These are phyloP conservation scores for Saxicola maurus DNA, from an alignment of 2,797 vertebrate genomes.

Conservation along the genomic window DNA sequence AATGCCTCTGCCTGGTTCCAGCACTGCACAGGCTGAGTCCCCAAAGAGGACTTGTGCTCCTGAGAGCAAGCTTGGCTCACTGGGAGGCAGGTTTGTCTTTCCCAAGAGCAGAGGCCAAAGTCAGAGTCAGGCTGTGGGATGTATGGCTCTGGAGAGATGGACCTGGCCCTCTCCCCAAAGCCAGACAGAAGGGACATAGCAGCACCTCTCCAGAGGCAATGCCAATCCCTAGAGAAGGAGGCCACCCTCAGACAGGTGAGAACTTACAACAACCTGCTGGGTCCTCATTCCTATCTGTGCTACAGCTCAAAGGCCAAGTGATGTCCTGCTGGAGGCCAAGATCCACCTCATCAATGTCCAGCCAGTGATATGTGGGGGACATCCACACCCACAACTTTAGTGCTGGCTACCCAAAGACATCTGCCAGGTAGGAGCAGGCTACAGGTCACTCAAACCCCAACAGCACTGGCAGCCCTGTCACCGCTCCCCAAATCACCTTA, in stretches of 20 bases:
- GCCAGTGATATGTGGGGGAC: rapidly evolving
- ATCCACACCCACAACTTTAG: neutral
- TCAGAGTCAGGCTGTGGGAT: neutral
- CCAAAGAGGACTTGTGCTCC: neutral
- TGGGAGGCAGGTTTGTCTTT: neutral
- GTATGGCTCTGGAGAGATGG: neutral
- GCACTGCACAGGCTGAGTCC: neutral
- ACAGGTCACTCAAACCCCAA: neutral
- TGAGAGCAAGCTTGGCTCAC: neutral
- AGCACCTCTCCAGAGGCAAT: neutral
- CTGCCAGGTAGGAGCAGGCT: neutral
- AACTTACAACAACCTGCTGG: rapidly evolving
- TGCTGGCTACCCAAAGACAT: neutral
- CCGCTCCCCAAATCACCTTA: neutral
- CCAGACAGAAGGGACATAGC: neutral
- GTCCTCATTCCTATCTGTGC: neutral
- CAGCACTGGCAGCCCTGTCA: neutral
- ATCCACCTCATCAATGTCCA: neutral
- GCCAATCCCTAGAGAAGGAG: neutral
- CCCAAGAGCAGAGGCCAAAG: neutral
- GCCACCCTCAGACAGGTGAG: neutral
- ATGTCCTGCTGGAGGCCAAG: neutral
- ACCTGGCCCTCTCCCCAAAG: neutral
- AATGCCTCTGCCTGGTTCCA: neutral
- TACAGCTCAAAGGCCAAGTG: neutral